Base-by-base conservation (phyloP, 2,888 invertebrate species). In the Torymus texanus region DNA sequence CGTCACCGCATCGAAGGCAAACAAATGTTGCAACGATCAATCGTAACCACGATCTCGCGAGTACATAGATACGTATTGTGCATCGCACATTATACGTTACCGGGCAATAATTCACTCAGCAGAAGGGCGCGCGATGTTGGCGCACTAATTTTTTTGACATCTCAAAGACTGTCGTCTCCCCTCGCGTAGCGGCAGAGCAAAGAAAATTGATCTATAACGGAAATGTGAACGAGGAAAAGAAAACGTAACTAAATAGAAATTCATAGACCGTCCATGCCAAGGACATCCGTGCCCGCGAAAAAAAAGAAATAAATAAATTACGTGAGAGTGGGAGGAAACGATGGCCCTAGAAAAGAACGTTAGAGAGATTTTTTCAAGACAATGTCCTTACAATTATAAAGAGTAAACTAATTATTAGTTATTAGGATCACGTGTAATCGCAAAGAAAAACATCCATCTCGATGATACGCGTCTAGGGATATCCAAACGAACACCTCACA, bases 221-320 rank as follows among this genome's bases (percentile, higher is more conserved):
- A 41, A 41, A 41, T 41, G 41, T n/a, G 14, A 77, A 58, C 16
- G 29, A 14, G 56, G 75, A 61, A 61, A 56, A 56, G 56, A 56
- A 66, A 76, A 71, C 11, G 73, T 72, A 78, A 68, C 80, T 61
- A 21, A 83, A 79, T 80, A 83, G 82, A 83, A 58, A 58, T 50
- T 84, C 83, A 84, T 81, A 86, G 85, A 85, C 86, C 87, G 87
- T 85, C 85, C 86, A 86, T 83, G 76, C 82, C 84, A 84, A 83
- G 86, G 85, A 84, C 75, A 85, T 82, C 80, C 84, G 86, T 82
- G 83, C 82, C 84, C 84, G 82, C 66, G 78, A 50, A 71, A 71
- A 66, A 55, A 16, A 63, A 58, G 61, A 61, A 62, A 50, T 11
- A 50, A 59, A 18, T 41, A 41, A 41, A 41, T 41, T 41, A 41